phyloP scores from a whole-genome alignment of 2,113 vertebrate genomes.

The Hydrochoerus hydrochaeris region DNA sequence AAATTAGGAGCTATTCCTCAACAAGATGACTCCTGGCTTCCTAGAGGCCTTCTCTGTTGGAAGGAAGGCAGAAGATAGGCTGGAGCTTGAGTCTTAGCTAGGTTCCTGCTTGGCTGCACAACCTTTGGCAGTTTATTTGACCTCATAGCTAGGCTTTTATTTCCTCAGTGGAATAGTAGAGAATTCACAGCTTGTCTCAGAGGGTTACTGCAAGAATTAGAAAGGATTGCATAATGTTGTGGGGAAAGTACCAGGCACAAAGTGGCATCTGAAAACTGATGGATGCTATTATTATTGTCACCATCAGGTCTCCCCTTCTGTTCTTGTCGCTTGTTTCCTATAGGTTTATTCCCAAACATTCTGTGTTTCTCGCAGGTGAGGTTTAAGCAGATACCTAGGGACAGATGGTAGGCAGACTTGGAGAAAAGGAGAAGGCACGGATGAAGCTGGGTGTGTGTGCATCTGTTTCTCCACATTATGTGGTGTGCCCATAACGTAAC shows the following conservation, averaged over 20 bases:
- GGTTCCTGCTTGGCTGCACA: accelerated
- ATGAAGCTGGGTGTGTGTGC: not conserved
- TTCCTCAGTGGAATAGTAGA: not conserved
- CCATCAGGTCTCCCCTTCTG: not conserved
- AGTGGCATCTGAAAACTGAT: not conserved
- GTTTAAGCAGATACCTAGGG: not conserved
- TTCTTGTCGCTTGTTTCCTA: not conserved
- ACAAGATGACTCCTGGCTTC: not conserved
- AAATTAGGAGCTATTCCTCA: constrained; percentile 58
- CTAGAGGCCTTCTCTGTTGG: not conserved
- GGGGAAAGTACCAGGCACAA: not conserved
- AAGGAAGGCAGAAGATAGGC: not conserved
- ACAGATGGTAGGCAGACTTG: not conserved
- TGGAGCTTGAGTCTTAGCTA: not conserved
- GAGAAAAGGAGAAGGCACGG: not conserved
- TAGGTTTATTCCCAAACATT: not conserved
- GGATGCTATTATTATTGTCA: not conserved
- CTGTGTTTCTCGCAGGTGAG: not conserved
- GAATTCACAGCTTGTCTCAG: not conserved
- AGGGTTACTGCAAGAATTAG: not conserved
- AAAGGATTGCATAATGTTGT: not conserved
- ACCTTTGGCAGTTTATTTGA: not conserved
- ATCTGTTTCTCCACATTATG: not conserved
- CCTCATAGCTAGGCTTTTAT: not conserved
- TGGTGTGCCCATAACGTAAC: not conserved